Conservation (phyloP, 2,113 vertebrate genomes). For the Nannobrachium achirus region DNA sequence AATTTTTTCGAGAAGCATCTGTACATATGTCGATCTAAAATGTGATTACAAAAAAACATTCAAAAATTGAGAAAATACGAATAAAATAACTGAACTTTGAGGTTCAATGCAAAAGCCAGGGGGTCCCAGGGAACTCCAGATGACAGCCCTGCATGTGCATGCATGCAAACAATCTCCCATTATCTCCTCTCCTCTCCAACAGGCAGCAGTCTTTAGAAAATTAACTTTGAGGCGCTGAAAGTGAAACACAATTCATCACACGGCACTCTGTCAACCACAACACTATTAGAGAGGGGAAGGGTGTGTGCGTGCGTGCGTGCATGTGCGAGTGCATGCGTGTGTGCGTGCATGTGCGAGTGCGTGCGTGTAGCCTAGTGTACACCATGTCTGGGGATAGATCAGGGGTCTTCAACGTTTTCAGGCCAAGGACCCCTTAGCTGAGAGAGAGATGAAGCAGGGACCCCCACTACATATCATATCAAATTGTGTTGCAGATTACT, state of each 20-base stretch:
- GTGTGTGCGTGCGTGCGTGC: conserved; percentile 39
- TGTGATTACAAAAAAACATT: no score
- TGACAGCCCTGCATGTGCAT: conserved; percentile 73
- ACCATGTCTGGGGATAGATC: no score
- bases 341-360: conserved; percentile 20
- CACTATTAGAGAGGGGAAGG: conserved; percentile 66
- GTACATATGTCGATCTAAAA: no score
- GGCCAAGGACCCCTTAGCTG: no score
- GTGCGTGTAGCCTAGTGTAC: conserved; percentile 41
- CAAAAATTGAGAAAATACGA: no score
- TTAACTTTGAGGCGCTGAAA: conserved; percentile 83
- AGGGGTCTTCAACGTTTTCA: no score
- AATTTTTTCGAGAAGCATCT: no score
- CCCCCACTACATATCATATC: no score
- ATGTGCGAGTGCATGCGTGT: conserved; percentile 18
- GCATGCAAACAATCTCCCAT: conserved; percentile 70
- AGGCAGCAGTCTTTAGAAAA: conserved; percentile 87
- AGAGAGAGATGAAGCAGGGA: no score
- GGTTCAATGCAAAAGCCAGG: no score
- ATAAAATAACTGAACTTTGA: no score
- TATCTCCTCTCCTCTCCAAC: conserved; percentile 83
- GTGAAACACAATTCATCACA: conserved; percentile 78
- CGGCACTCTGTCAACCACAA: conserved; percentile 75
- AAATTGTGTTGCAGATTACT: no score
- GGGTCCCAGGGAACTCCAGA: conserved; percentile 56